These are phyloP conservation scores for Cheilinus undulatus DNA, from an alignment of 2,113 vertebrate genomes.

Conservation along the genomic window DNA sequence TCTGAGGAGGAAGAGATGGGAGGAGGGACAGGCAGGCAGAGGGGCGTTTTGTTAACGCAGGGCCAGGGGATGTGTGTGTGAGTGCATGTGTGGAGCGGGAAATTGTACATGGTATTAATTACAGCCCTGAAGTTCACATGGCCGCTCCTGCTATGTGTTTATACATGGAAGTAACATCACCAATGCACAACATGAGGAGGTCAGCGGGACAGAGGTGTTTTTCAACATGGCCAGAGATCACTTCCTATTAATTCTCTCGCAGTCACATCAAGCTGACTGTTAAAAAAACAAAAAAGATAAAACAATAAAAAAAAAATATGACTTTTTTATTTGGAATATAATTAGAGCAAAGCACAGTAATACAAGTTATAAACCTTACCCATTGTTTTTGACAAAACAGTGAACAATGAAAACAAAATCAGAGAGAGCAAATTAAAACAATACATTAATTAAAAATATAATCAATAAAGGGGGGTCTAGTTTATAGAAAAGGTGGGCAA, in stretches of 20 bases:
- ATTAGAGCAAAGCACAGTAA: no score
- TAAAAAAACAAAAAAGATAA: not conserved
- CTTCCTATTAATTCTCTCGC: constrained; percentile 39
- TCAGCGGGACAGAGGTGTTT: constrained; percentile 64
- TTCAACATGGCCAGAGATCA: constrained; percentile 52
- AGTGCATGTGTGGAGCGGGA: constrained; percentile 17
- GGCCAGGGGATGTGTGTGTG: constrained; percentile 32
- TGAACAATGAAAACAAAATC: no score
- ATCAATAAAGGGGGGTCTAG: no score
- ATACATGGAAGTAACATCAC: constrained; percentile 73
- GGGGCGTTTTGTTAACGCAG: constrained; percentile 60
- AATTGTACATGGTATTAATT: constrained; percentile 80
- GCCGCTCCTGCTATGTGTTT: constrained; percentile 69
- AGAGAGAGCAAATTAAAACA: no score
- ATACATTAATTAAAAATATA: no score
- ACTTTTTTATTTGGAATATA: no score
- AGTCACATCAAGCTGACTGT: constrained; percentile 12
- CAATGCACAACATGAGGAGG: constrained; percentile 51
- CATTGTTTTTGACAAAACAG: no score
- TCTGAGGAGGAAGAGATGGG: constrained; percentile 57
- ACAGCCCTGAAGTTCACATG: constrained; percentile 68
- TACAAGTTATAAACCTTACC: no score
- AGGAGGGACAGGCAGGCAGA: constrained; percentile 48
- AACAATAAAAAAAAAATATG: no score
- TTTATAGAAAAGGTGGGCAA: no score